Conservation (phyloP, 2,113 vertebrate species). For the Carassius carassius region DNA sequence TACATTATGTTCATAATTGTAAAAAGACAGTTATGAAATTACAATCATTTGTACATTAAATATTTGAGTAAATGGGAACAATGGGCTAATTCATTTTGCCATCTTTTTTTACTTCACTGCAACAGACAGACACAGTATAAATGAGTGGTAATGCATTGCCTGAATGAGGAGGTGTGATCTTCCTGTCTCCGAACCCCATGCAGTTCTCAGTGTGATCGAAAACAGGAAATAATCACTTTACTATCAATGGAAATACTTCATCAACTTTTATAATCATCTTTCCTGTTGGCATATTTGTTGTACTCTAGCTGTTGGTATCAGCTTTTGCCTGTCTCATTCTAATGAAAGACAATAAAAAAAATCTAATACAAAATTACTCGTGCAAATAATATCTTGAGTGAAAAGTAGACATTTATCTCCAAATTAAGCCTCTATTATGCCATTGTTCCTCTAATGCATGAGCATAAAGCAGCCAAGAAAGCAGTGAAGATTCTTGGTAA, state of each 20-base stretch:
- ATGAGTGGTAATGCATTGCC: background rate
- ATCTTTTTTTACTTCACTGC: slow-evolving; percentile 10
- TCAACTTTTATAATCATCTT: background rate
- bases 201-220: background rate
- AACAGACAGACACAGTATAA: background rate
- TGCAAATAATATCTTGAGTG: too few relatives aligned
- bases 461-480: background rate
- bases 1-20: slow-evolving; percentile 19
- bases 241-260: background rate
- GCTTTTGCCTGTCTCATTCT: background rate
- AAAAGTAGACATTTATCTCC: too few relatives aligned
- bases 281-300: background rate
- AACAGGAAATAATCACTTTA: slow-evolving; percentile 26
- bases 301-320: background rate
- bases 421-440: background rate
- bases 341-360: background rate
- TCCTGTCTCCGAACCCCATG: background rate
- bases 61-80: slow-evolving; percentile 35
- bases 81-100: slow-evolving; percentile 22
- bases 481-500: background rate
- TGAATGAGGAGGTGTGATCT: background rate
- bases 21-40: slow-evolving; percentile 1
- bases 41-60: slow-evolving; percentile 35
- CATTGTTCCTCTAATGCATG: background rate
- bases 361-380: background rate